A percentile compares a stretch with the other conserved stretches of the same genome.
These are phyloP conservation scores for Hylia prasina DNA, from an alignment of 2,113 vertebrate genomes.

Conservation along the genomic window DNA sequence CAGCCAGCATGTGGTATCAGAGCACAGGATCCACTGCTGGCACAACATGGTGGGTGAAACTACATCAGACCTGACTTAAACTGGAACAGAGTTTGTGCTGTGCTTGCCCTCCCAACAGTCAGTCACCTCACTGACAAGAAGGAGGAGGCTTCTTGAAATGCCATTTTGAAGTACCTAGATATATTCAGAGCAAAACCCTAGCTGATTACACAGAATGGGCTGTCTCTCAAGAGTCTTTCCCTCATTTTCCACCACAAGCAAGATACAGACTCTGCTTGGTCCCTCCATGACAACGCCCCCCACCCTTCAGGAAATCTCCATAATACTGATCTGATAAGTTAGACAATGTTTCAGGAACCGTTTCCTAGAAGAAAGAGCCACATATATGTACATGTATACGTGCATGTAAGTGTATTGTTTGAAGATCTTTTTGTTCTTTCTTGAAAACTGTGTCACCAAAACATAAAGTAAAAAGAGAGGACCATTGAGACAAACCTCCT, in stretches of 20 bases:
- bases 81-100: neutral
- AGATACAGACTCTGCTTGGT: neutral
- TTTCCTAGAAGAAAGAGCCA: neutral
- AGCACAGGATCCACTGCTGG: neutral
- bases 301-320: neutral
- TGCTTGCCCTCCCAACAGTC: neutral
- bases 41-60: neutral
- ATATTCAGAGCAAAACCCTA: neutral
- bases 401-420: neutral
- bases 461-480: neutral
- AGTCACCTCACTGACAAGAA: neutral
- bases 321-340: neutral
- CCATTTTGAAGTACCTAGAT: neutral
- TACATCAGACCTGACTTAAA: rapidly evolving
- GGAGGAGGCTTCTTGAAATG: neutral
- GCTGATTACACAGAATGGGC: neutral
- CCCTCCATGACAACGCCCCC: neutral
- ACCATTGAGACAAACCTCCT: neutral
- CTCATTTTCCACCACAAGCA: neutral
- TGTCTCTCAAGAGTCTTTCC: neutral
- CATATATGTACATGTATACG: rapidly evolving
- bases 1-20: neutral
- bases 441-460: neutral
- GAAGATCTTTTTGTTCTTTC: neutral
- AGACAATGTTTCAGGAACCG: neutral